Conservation (phyloP, 1,140 invertebrate genomes). For the Ruditapes philippinarum region DNA sequence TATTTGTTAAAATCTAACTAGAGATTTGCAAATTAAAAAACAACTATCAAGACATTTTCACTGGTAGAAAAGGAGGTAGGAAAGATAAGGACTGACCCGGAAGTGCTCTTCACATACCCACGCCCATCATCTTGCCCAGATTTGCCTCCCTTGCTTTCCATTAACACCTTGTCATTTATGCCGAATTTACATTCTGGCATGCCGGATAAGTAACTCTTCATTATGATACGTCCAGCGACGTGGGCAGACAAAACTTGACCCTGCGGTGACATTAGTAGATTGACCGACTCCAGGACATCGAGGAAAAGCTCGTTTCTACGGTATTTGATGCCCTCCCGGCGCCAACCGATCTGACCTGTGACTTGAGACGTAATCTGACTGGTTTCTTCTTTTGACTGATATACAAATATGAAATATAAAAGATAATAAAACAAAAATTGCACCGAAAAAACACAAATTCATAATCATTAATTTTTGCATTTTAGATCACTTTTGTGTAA, state of each 20-base stretch:
- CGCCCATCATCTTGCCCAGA: constrained; percentile 62
- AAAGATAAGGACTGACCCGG: constrained; percentile 60
- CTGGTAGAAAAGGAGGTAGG: constrained; percentile 20
- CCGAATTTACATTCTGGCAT: constrained; percentile 99
- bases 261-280: constrained; percentile 99
- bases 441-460: too few species aligned
- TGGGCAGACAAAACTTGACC: constrained; percentile 99
- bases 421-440: too few species aligned
- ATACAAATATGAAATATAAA: constrained; percentile 60
- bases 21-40: too few species aligned
- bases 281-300: constrained; percentile 99
- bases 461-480: too few species aligned
- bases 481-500: too few species aligned
- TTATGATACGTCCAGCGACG: constrained; percentile 99
- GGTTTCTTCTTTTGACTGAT: constrained; percentile 99
- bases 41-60: neutral
- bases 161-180: constrained; percentile 99
- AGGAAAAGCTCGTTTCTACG: constrained; percentile 99
- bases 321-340: constrained; percentile 99
- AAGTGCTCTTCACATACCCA: constrained; percentile 66
- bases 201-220: constrained; percentile 99
- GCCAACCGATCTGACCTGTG: constrained; percentile 99
- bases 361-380: constrained; percentile 99
- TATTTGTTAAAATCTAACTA: too few species aligned
- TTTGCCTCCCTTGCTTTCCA: constrained; percentile 96